phyloP scores from a whole-genome alignment of 2,113 vertebrate genomes.

The Scartelaos histophorus region DNA sequence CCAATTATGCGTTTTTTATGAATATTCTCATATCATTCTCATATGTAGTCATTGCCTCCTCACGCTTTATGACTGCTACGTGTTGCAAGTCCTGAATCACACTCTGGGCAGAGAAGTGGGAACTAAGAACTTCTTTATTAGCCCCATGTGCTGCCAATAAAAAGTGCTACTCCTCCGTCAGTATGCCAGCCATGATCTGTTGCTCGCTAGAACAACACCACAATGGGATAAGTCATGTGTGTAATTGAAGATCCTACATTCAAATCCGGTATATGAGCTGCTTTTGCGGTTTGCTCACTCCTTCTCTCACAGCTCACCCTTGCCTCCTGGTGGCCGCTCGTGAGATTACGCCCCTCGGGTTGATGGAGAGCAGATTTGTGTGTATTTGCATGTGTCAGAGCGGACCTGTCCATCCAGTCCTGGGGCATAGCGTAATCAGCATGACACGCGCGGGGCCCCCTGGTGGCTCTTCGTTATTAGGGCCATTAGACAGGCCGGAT shows the following conservation, averaged over 20 bases:
- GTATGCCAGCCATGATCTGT: conserved; percentile 42
- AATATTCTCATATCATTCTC: background rate
- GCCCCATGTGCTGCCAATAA: conserved; percentile 27
- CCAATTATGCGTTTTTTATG: background rate
- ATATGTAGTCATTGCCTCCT: background rate
- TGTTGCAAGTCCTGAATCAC: background rate
- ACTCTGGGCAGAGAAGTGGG: background rate
- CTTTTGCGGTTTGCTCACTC: background rate
- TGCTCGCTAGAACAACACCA: conserved; percentile 41
- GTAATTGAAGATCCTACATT: conserved; percentile 55
- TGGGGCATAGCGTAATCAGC: conserved; percentile 70
- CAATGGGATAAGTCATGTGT: conserved; percentile 60
- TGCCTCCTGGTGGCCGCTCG: conserved; percentile 82
- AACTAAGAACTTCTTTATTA: conserved; percentile 17
- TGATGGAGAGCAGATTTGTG: conserved; percentile 4
- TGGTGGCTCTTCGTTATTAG: conserved; percentile 73
- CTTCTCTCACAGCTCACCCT: conserved; percentile 75
- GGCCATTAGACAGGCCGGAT: conserved; percentile 69
- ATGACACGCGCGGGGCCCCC: conserved; percentile 67
- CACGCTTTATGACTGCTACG: background rate
- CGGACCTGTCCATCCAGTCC: conserved; percentile 67
- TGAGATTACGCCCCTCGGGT: conserved; percentile 18
- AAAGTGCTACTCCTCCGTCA: conserved; percentile 35
- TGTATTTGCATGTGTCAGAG: conserved; percentile 45
- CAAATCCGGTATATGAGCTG: conserved; percentile 27